Conservation (phyloP, 2,113 vertebrate genomes). For the Ptyas mucosa region DNA sequence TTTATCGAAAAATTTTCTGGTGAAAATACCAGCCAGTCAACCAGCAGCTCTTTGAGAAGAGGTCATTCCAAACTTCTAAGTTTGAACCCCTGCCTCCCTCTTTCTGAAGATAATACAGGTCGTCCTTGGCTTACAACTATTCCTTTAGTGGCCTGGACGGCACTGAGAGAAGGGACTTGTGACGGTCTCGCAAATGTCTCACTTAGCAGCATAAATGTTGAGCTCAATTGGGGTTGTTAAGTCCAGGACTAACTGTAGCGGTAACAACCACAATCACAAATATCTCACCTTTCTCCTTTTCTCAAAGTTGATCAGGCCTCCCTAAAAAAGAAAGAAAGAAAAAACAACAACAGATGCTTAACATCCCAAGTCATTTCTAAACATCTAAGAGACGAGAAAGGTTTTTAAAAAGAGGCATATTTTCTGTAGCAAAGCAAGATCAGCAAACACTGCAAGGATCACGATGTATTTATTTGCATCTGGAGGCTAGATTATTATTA, state of each 20-base stretch:
- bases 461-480: neutral
- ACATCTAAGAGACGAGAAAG: neutral
- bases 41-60: neutral
- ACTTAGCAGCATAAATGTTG: neutral
- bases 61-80: no score
- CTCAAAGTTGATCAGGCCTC: slow-evolving; percentile 95
- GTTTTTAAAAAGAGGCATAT: neutral
- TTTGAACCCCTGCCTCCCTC: neutral
- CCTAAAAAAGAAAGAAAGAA: slow-evolving; percentile 66
- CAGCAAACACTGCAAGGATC: neutral
- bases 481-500: neutral
- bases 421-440: neutral
- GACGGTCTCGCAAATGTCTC: neutral
- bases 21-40: neutral
- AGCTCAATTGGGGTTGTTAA: neutral
- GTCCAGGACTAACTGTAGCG: neutral
- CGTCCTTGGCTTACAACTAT: no score
- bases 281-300: slow-evolving; percentile 91
- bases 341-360: neutral
- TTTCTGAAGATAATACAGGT: neutral
- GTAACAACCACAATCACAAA: neutral
- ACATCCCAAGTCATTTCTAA: no score
- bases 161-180: no score
- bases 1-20: no score
- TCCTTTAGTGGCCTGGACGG: no score